Base-by-base conservation (phyloP, 2,888 invertebrate species). In the Smittia sp. region DNA sequence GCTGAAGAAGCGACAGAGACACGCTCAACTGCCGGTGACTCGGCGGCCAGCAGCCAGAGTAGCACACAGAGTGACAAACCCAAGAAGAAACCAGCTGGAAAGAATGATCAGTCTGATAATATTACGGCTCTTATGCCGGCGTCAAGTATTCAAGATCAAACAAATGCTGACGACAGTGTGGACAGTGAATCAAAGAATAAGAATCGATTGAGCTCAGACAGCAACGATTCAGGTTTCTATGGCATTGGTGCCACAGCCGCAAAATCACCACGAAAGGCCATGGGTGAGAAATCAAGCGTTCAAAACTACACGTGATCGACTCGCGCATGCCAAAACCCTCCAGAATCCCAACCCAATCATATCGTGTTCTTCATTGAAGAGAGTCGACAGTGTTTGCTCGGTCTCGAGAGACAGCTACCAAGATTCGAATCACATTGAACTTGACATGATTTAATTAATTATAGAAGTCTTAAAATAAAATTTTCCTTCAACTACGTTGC, bases 151-250 rank as follows among this genome's bases (percentile, higher is more conserved):
- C 24, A 62, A 20, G 72, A 70, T 11, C 15, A 46, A 15, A 25
- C 22, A 46, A 46, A 46, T 41, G 46, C n/a, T 38, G n/a, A 24
- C 6, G 38, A 73, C 13, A 75, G 63, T 32, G 38, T 73, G 18
- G 75, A 76, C 32, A 83, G 80, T 72, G 69, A 69, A 20, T 72
- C 63, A 62, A 76, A 76, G n/a, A 80, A 79, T 52, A 80, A 79
- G 46, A 85, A 86, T 77, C 85, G 86, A 78, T 85, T 86, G 82
- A 84, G 88, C 79, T 92, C 91, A 75, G 90, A 91, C 78, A 92
- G 92, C 78, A 91, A 90, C 81, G 93, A 93, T 84, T 93, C 93
- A 74, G 92, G 93, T 76, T 92, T 93, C 81, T 91, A 92, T 81
- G 86, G 83, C 74, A 91, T 92, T 81, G 86, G 82, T 74, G 87